Evolutionary conservation across 2,888 invertebrate genomes (phyloP).

Genomic region (Eurytoma californica): DNA sequence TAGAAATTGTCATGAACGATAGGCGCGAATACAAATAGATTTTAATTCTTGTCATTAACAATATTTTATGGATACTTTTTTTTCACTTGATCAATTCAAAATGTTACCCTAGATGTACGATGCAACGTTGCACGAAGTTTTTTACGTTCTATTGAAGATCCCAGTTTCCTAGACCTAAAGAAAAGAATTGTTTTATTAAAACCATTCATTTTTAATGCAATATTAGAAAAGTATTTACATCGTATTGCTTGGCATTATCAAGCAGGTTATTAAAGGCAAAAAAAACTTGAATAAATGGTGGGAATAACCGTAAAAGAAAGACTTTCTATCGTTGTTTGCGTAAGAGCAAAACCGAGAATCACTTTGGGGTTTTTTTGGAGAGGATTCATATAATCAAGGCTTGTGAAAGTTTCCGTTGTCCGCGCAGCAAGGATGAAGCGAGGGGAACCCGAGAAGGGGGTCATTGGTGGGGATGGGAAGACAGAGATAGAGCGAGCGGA

Average conservation of each 20-base stretch:
- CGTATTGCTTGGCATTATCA: too few species aligned
- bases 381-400: conserved; percentile 9
- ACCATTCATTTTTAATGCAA: too few species aligned
- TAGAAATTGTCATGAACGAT: conserved; percentile 4
- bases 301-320: conserved; percentile 1
- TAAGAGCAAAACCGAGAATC: conserved; percentile 15
- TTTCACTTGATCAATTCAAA: too few species aligned
- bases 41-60: background rate
- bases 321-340: conserved; percentile 19
- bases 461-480: conserved; percentile 26
- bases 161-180: too few species aligned
- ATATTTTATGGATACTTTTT: too few species aligned
- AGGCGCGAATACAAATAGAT: conserved; percentile 29
- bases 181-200: too few species aligned
- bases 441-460: conserved; percentile 20
- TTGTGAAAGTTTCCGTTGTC: conserved; percentile 46
- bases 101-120: too few species aligned
- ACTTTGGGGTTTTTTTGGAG: conserved; percentile 5
- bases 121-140: too few species aligned
- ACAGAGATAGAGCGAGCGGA: conserved; percentile 4
- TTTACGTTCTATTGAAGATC: too few species aligned
- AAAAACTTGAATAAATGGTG: too few species aligned
- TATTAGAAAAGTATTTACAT: too few species aligned
- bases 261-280: too few species aligned
- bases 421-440: background rate